Percentiles rank a stretch among this genome's conserved stretches.
Evolutionary conservation across 37 sponge, comb jelly and placozoan species (phyloP).

Genomic region (Petrosia ficiformis): DNA sequence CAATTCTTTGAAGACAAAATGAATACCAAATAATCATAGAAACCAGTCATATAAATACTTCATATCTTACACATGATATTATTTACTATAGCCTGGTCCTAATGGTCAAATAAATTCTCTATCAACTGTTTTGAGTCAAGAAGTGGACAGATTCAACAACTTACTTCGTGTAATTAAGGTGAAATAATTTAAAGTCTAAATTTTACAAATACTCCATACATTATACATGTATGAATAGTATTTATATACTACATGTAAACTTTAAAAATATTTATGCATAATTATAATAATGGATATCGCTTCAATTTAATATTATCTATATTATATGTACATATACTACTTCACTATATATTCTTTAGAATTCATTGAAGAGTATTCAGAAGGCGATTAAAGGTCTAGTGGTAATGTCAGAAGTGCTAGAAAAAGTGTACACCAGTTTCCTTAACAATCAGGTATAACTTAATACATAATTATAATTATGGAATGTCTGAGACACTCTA

Average conservation of each 20-base stretch:
- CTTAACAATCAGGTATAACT: constrained; percentile 68
- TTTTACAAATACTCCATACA: background rate
- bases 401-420: constrained; percentile 97
- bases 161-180: constrained; percentile 90
- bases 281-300: no score
- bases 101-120: constrained; percentile 94
- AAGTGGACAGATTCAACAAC: constrained; percentile 92
- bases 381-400: constrained; percentile 99
- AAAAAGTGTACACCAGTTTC: constrained; percentile 92
- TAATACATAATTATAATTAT: no score
- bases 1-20: no score
- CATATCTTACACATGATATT: background rate
- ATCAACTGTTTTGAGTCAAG: constrained; percentile 91
- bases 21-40: no score
- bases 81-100: constrained; percentile 51
- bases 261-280: no score
- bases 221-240: background rate
- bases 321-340: background rate
- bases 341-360: constrained; percentile 24
- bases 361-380: constrained; percentile 79
- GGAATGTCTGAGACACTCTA: no score
- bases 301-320: background rate
- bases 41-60: no score
- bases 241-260: no score
- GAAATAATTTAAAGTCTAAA: constrained; percentile 6